Percentiles rank a stretch among this genome's conserved stretches.
Evolutionary conservation across 2,113 vertebrate genomes (phyloP).

Genomic region (Willisornis vidua): DNA sequence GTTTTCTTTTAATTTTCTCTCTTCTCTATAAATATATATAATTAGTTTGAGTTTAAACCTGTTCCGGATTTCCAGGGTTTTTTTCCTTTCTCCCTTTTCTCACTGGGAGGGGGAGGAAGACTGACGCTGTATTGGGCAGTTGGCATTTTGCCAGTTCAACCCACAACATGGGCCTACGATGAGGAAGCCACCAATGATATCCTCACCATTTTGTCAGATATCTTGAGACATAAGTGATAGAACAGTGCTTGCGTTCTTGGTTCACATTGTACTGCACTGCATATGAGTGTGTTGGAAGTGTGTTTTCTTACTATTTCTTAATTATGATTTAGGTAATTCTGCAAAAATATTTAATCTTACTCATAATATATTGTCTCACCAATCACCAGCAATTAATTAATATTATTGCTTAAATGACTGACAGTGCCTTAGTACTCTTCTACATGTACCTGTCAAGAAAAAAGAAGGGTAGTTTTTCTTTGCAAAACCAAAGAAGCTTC

Average conservation of each 20-base stretch:
- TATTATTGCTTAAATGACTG: background rate
- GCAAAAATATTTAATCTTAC: background rate
- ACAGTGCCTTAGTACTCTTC: background rate
- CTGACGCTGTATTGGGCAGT: too few species aligned
- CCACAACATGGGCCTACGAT: background rate
- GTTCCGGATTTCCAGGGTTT: too few species aligned
- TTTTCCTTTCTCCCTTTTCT: too few species aligned
- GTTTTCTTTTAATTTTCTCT: too few species aligned
- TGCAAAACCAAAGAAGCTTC: background rate
- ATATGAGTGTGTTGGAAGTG: background rate
- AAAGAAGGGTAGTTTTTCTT: background rate
- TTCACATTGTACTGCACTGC: background rate
- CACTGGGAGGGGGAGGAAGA: too few species aligned
- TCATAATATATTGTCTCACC: background rate
- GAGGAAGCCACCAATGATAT: background rate
- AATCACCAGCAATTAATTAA: background rate
- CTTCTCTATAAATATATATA: too few species aligned
- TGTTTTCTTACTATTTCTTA: background rate
- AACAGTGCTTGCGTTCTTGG: background rate
- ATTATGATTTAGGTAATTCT: background rate
- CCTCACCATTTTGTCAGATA: background rate
- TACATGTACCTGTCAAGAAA: background rate
- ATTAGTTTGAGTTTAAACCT: too few species aligned
- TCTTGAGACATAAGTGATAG: background rate
- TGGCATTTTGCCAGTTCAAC: too few species aligned